phyloP scores from a whole-genome alignment of 2,888 invertebrate genomes.

The Elgonia sp. region DNA sequence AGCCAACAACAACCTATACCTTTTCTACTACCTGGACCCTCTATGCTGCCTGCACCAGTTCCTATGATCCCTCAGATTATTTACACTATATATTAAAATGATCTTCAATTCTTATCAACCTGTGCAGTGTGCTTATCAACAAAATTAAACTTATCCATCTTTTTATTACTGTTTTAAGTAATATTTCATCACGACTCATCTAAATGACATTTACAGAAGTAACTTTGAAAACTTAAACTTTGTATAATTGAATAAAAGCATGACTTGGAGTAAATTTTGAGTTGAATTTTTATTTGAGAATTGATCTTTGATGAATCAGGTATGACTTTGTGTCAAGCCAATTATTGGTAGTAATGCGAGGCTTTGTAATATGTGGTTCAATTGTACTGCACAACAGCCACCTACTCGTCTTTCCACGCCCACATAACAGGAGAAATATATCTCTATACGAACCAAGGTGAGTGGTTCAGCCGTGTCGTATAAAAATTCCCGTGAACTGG shows the following conservation, averaged over 20 bases:
- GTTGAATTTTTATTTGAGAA: background rate
- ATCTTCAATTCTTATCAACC: no score
- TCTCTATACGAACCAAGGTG: slow-evolving; percentile 60
- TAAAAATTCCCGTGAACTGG: slow-evolving; percentile 66
- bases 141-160: background rate
- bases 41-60: slow-evolving; percentile 36
- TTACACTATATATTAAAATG: slow-evolving; percentile 15
- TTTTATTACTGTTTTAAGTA: slow-evolving; percentile 63
- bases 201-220: background rate
- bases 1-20: slow-evolving; percentile 57
- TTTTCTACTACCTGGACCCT: slow-evolving; percentile 52
- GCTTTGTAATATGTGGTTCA: slow-evolving; percentile 49
- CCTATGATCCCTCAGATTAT: slow-evolving; percentile 44
- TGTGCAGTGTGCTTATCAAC: background rate
- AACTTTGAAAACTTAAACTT: slow-evolving; percentile 6
- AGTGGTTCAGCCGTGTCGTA: slow-evolving; percentile 46
- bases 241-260: slow-evolving; percentile 32
- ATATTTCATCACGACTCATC: slow-evolving; percentile 17
- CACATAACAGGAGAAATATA: slow-evolving; percentile 55
- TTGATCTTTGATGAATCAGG: slow-evolving; percentile 10
- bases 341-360: slow-evolving; percentile 42
- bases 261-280: background rate
- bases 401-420: slow-evolving; percentile 75
- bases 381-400: slow-evolving; percentile 59
- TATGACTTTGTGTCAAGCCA: slow-evolving; percentile 14